Evolutionary conservation across 1,140 invertebrate genomes (phyloP).

Genomic region (Sarcophaga bullata): DNA sequence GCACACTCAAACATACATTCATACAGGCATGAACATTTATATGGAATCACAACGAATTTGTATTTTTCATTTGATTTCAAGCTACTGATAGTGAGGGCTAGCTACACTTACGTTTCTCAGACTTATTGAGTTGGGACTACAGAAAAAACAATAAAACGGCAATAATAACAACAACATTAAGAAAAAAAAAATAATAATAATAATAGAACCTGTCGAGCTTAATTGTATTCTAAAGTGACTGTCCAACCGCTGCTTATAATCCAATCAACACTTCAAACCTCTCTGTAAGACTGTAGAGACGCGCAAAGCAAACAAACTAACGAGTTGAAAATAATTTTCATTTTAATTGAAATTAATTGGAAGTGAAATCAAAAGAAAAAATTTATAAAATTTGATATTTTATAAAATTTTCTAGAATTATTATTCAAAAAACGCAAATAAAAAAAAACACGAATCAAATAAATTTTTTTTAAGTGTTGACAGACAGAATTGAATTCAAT

Average conservation of each 20-base stretch:
- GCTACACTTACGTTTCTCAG: not conserved
- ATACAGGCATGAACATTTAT: not conserved
- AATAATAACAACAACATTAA: not conserved
- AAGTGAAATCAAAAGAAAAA: not conserved
- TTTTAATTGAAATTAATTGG: not conserved
- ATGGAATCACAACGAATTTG: constrained; percentile 13
- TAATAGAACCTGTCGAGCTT: constrained; percentile 32
- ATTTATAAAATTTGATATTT: not conserved
- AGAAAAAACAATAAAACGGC: not conserved
- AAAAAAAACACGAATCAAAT: not conserved
- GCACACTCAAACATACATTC: not conserved
- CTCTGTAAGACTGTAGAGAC: constrained; percentile 38
- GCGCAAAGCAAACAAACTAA: constrained; percentile 24
- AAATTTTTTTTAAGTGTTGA: not conserved
- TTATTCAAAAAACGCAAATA: constrained; percentile 28
- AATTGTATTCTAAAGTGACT: constrained; percentile 38
- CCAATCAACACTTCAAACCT: constrained; percentile 19
- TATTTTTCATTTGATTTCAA: constrained; percentile 25
- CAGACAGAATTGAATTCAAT: not conserved
- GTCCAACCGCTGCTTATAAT: constrained; percentile 29
- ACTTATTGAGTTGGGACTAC: constrained; percentile 3
- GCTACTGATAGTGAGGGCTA: constrained; percentile 7
- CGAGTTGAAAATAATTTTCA: not conserved
- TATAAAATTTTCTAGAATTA: constrained; percentile 22
- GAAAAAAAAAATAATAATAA: too few relatives aligned